Evolutionary conservation across 2,797 vertebrate genomes (phyloP).

Genomic region (Pelobates cultripes): DNA sequence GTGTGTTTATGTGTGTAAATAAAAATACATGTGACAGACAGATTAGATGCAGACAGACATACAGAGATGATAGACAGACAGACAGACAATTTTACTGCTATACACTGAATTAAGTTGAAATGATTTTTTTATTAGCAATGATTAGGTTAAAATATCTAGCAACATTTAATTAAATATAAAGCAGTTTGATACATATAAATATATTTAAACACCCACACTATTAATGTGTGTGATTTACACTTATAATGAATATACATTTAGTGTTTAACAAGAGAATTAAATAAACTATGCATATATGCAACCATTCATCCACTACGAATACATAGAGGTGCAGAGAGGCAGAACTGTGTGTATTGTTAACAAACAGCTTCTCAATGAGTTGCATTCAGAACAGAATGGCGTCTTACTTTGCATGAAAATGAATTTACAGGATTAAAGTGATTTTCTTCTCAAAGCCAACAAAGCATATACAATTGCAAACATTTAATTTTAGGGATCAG

Average conservation of each 20-base stretch:
- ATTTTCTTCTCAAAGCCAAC: conserved; percentile 49
- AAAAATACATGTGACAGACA: too few species aligned
- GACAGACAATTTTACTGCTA: too few species aligned
- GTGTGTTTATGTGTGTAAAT: too few species aligned
- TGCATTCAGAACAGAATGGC: conserved; percentile 20
- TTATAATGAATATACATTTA: background rate
- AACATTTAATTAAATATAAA: too few species aligned
- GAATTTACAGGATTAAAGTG: conserved; percentile 29
- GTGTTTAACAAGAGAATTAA: background rate
- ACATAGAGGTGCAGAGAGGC: background rate
- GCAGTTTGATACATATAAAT: too few species aligned
- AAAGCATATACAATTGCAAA: background rate
- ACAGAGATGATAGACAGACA: too few species aligned
- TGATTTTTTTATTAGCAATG: too few species aligned
- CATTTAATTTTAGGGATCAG: conserved; percentile 34
- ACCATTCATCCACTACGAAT: background rate
- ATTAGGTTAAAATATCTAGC: too few species aligned
- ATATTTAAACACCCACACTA: too few species aligned
- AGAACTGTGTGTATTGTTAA: too few species aligned
- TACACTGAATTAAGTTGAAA: too few species aligned
- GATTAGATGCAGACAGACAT: too few species aligned
- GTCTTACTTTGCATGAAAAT: background rate
- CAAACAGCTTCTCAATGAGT: background rate
- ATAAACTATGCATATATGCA: background rate
- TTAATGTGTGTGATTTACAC: background rate